Evolutionary conservation across 2,888 invertebrate species (phyloP).

Genomic region (Microplitis deprimator): DNA sequence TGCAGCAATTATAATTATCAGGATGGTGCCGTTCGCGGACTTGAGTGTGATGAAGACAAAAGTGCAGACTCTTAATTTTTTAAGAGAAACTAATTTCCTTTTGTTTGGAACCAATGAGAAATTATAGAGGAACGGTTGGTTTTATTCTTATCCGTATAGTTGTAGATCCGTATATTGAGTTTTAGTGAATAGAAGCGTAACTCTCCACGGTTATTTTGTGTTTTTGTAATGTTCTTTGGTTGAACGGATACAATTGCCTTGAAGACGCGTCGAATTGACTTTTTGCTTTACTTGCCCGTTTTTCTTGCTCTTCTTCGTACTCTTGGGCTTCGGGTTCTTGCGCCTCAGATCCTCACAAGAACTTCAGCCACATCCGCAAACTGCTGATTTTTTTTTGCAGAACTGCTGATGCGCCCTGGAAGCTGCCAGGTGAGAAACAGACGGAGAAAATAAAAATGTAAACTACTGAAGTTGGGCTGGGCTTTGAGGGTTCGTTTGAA

Average conservation of each 20-base stretch:
- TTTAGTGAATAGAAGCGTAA: neutral
- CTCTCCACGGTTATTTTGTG: neutral
- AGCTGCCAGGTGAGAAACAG: too few relatives aligned
- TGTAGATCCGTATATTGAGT: neutral
- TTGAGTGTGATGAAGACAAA: too few relatives aligned
- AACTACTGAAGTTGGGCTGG: too few relatives aligned
- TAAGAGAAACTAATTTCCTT: neutral
- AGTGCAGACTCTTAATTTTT: neutral
- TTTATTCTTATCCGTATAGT: neutral
- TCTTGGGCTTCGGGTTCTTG: too few relatives aligned
- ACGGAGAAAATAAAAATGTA: too few relatives aligned
- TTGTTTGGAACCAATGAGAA: neutral
- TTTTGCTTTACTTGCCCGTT: neutral
- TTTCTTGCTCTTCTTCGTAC: neutral
- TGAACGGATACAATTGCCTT: neutral
- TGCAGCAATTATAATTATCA: too few relatives aligned
- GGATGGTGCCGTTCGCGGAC: too few relatives aligned
- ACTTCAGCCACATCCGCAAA: neutral
- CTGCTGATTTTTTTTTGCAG: too few relatives aligned
- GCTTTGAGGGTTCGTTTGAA: too few relatives aligned
- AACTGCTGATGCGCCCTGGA: too few relatives aligned
- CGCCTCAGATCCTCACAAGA: neutral
- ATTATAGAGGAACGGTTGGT: constrained; percentile 1
- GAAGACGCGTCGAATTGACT: neutral
- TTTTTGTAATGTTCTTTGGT: neutral